These are phyloP conservation scores for Brachypodius melanocephalos DNA, from an alignment of 2,113 vertebrate species.

Conservation along the genomic window DNA sequence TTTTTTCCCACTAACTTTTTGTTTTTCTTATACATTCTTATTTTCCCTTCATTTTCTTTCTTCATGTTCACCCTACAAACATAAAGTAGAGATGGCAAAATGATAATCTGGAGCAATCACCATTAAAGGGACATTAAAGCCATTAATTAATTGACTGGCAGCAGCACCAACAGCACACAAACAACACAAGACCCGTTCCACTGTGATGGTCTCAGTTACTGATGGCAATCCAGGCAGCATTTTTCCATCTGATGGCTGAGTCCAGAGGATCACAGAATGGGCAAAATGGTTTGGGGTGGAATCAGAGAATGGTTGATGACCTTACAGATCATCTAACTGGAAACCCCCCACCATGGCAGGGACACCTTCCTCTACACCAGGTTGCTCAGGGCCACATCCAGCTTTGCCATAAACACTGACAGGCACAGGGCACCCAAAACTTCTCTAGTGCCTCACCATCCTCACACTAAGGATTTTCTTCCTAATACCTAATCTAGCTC, in stretches of 20 bases:
- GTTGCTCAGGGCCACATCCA: background rate
- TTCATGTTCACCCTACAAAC: background rate
- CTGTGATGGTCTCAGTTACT: background rate
- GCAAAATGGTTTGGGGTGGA: background rate
- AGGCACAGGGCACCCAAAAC: background rate
- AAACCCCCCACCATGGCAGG: accelerated
- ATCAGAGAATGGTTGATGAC: background rate
- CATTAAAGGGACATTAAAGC: background rate
- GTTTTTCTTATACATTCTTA: background rate
- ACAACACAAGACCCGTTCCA: background rate
- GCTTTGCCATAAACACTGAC: background rate
- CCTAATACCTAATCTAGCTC: background rate
- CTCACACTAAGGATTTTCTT: background rate
- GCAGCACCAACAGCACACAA: background rate
- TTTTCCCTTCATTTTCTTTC: background rate
- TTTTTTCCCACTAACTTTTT: background rate
- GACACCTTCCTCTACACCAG: background rate
- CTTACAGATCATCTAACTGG: background rate
- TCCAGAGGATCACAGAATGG: background rate
- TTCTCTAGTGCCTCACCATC: background rate
- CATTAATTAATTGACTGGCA: background rate
- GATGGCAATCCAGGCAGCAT: background rate
- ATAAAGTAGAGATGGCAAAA: background rate
- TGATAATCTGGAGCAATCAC: background rate
- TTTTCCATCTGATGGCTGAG: background rate